These are phyloP conservation scores for Cydia splendana DNA, from an alignment of 1,140 invertebrate species.

Conservation along the genomic window DNA sequence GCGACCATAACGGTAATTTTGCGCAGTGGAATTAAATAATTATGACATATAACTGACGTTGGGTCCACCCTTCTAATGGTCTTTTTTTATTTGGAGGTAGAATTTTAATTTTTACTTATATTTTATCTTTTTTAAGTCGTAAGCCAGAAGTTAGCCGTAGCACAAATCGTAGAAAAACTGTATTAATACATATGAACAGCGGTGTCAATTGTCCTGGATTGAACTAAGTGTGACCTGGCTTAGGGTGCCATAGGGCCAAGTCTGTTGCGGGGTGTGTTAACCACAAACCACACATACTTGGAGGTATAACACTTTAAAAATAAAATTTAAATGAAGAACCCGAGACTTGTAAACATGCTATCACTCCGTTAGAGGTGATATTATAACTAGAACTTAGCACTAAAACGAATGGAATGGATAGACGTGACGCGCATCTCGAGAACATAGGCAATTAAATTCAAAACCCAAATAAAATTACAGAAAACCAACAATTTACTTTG, in stretches of 20 bases:
- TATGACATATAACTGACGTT: constrained; percentile 29
- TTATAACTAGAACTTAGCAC: not conserved
- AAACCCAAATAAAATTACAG: constrained; percentile 39
- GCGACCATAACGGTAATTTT: constrained; percentile 39
- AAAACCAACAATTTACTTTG: constrained; percentile 38
- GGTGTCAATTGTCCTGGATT: no score
- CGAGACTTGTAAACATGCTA: not conserved
- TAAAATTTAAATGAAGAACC: no score
- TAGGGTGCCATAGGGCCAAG: no score
- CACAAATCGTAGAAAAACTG: no score
- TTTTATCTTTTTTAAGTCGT: not conserved
- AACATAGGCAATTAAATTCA: constrained; percentile 15
- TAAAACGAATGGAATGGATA: not conserved
- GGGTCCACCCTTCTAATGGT: constrained; percentile 7
- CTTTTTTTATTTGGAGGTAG: not conserved
- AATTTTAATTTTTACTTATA: constrained; percentile 5
- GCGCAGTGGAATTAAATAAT: constrained; percentile 31
- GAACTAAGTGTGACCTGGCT: no score
- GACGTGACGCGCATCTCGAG: not conserved
- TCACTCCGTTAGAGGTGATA: not conserved
- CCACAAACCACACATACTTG: no score
- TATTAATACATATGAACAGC: no score
- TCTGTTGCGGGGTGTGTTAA: no score
- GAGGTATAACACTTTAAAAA: no score
- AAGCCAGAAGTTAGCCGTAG: no score